These are phyloP conservation scores for Altica lythri DNA, from an alignment of 2,888 invertebrate species.

Conservation along the genomic window DNA sequence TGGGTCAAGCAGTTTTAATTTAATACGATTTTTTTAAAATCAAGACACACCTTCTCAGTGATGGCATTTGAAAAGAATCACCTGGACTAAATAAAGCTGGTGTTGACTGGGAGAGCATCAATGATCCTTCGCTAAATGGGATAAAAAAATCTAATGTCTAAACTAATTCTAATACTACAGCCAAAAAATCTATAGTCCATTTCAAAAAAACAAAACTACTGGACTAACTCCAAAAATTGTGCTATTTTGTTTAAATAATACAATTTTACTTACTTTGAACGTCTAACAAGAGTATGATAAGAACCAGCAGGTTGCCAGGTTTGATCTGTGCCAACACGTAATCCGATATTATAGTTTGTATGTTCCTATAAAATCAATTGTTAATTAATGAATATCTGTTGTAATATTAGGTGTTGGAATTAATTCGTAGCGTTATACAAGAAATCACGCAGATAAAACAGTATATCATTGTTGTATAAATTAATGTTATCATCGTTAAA, in stretches of 20 bases:
- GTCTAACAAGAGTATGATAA: conserved; percentile 50
- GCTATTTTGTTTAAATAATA: background rate
- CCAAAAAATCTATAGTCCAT: no score
- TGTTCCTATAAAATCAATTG: conserved; percentile 72
- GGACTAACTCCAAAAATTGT: conserved; percentile 5
- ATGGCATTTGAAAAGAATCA: conserved; percentile 51
- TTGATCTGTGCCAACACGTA: conserved; percentile 68
- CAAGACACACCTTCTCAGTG: conserved; percentile 47
- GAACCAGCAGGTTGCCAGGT: conserved; percentile 64
- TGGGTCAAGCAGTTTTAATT: no score
- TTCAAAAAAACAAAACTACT: conserved; percentile 22
- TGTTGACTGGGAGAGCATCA: conserved; percentile 45
- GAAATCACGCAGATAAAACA: no score
- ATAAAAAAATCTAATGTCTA: conserved; percentile 44
- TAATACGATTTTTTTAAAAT: no score
- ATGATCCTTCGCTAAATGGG: conserved; percentile 49
- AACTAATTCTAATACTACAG: conserved; percentile 36
- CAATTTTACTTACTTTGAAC: conserved; percentile 48
- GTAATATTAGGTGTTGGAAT: no score
- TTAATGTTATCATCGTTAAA: no score
- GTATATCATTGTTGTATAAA: no score
- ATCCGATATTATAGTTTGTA: conserved; percentile 70
- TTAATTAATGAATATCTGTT: no score
- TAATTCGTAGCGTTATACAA: no score
- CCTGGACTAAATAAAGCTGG: conserved; percentile 52